Percentiles rank a stretch among this genome's conserved stretches.
These are phyloP conservation scores for Hydra vulgaris DNA, from an alignment of 30 jellyfish, hydroid and myxozoan genomes.

Conservation along the genomic window DNA sequence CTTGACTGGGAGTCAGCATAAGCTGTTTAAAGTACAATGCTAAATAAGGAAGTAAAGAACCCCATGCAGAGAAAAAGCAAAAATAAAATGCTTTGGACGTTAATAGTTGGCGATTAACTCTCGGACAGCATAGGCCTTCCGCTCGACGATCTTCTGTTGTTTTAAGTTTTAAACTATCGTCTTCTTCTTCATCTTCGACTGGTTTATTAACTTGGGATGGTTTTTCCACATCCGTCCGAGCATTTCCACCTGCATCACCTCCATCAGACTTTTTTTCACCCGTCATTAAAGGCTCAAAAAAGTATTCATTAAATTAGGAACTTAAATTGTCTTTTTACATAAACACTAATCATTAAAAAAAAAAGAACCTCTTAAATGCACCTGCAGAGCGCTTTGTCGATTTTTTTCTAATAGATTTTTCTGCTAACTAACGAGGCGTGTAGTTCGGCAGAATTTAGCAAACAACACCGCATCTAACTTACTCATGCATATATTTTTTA, in stretches of 20 bases:
- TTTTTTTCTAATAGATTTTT: background rate
- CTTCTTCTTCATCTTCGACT: constrained; percentile 37
- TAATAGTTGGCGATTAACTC: constrained; percentile 67
- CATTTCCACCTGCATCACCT: background rate
- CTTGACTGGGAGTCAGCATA: constrained; percentile 89
- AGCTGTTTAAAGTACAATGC: constrained; percentile 87
- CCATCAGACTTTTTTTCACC: background rate
- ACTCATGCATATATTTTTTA: background rate
- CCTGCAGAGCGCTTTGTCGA: background rate
- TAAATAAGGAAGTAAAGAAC: constrained; percentile 75
- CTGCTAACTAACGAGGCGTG: background rate
- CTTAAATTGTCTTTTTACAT: background rate
- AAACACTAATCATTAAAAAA: background rate
- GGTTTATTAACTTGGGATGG: background rate
- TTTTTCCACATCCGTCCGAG: constrained; percentile 1
- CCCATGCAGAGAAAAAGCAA: constrained; percentile 94
- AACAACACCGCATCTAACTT: background rate
- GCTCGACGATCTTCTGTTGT: constrained; percentile 86
- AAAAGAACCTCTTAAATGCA: background rate
- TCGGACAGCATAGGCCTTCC: constrained; percentile 59
- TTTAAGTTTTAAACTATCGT: constrained; percentile 54
- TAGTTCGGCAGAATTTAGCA: background rate
- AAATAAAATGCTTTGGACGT: constrained; percentile 74
- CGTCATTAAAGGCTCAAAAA: background rate
- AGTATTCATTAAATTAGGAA: background rate